Conservation (phyloP, 2,797 vertebrate species). For the Molothrus aeneus region DNA sequence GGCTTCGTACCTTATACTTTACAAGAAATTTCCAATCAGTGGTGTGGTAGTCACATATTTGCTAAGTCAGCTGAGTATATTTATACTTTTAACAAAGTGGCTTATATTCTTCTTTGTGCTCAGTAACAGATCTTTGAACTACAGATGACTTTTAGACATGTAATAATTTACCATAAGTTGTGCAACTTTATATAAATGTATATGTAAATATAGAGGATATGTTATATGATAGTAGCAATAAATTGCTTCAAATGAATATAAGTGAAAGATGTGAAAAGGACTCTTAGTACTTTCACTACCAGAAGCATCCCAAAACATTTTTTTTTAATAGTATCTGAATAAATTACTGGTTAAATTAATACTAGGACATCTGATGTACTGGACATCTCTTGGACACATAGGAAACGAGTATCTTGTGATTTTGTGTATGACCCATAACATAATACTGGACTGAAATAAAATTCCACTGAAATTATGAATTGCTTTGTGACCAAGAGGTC, state of each 20-base stretch:
- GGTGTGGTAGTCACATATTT: constrained; percentile 34
- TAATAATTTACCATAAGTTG: not conserved
- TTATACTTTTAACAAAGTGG: constrained; percentile 23
- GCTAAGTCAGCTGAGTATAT: constrained; percentile 44
- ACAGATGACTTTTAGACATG: not conserved
- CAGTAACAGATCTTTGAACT: not conserved
- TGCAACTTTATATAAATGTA: not conserved
- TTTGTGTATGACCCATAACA: not conserved
- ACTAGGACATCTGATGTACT: not conserved
- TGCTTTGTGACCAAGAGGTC: not conserved
- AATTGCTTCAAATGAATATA: not conserved
- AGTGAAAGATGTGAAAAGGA: not conserved
- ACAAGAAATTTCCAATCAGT: constrained; percentile 39
- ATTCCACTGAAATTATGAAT: constrained; percentile 36
- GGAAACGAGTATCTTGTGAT: constrained; percentile 2
- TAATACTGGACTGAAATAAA: constrained; percentile 49
- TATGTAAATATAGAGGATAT: not conserved
- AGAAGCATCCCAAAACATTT: not conserved
- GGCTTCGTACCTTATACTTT: constrained; percentile 46
- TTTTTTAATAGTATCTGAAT: constrained; percentile 8
- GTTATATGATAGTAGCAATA: not conserved
- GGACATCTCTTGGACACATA: constrained; percentile 2
- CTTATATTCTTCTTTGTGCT: not conserved
- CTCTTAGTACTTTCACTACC: not conserved
- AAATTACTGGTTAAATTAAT: constrained; percentile 17